Conservation (phyloP, 2,888 invertebrate genomes). For the Stenichneumon culpator region DNA sequence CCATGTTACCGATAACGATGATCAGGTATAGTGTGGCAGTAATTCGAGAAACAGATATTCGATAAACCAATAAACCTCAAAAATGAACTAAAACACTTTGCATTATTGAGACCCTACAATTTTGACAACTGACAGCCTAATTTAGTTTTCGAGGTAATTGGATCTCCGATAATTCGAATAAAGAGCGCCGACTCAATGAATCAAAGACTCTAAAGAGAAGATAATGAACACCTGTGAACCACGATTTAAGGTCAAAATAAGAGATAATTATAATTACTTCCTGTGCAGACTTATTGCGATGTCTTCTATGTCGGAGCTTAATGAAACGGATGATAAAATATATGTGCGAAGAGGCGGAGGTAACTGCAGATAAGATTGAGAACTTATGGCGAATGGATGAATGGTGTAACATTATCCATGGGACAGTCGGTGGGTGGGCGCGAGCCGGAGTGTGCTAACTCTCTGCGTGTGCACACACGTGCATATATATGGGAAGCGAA, state of each 20-base stretch:
- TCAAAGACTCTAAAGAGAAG: too few species aligned
- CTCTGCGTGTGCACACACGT: background rate
- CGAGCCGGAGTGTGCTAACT: background rate
- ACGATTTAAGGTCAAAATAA: too few species aligned
- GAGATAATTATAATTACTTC: too few species aligned
- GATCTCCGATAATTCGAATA: too few species aligned
- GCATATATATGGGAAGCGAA: constrained; percentile 33
- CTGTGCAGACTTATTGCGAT: too few species aligned
- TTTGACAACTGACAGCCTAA: background rate
- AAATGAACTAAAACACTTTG: background rate
- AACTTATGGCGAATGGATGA: background rate
- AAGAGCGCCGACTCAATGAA: too few species aligned
- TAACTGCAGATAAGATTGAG: constrained; percentile 4
- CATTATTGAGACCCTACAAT: background rate
- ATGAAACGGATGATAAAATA: too few species aligned
- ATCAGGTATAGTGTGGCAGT: background rate
- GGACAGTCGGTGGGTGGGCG: constrained; percentile 4
- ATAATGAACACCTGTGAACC: too few species aligned
- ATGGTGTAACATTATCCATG: constrained; percentile 9
- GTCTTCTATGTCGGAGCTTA: too few species aligned
- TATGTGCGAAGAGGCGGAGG: background rate
- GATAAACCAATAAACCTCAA: background rate
- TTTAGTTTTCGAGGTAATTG: background rate
- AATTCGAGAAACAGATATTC: background rate
- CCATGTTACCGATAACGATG: background rate